Evolutionary conservation across 2,113 vertebrate genomes (phyloP).

Genomic region (Tyrannus savana): DNA sequence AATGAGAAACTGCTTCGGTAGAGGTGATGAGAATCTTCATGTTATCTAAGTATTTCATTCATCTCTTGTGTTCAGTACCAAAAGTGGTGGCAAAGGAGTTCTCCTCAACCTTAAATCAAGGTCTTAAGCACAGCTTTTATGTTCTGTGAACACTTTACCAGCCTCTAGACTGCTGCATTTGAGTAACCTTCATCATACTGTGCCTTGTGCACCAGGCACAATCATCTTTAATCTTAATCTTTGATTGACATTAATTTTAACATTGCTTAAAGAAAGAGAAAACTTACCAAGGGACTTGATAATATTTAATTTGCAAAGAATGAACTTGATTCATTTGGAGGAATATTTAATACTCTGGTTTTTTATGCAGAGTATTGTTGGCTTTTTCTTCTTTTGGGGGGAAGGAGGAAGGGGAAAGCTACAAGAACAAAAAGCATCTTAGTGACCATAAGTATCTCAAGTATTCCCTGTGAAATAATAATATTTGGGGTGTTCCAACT

Average conservation of each 20-base stretch:
- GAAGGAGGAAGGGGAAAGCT: not conserved
- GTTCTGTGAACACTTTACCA: not conserved
- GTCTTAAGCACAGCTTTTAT: not conserved
- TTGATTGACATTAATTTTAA: not conserved
- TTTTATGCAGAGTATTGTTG: not conserved
- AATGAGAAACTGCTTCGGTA: not conserved
- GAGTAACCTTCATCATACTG: not conserved
- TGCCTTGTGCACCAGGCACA: not conserved
- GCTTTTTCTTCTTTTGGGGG: not conserved
- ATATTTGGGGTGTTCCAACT: not conserved
- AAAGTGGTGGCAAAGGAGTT: not conserved
- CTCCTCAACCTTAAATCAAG: not conserved
- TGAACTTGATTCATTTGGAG: not conserved
- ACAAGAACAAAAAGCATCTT: not conserved
- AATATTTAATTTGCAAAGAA: constrained; percentile 2
- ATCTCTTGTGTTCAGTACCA: not conserved
- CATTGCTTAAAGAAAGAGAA: not conserved
- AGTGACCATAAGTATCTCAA: not conserved
- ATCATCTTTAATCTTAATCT: not conserved
- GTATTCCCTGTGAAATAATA: not conserved
- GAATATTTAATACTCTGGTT: not conserved
- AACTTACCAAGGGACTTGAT: not conserved
- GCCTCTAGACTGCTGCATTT: not conserved
- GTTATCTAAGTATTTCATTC: not conserved
- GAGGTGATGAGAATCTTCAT: not conserved